phyloP scores from a whole-genome alignment of 2,888 invertebrate species.

The Drosophila sordidapex region DNA sequence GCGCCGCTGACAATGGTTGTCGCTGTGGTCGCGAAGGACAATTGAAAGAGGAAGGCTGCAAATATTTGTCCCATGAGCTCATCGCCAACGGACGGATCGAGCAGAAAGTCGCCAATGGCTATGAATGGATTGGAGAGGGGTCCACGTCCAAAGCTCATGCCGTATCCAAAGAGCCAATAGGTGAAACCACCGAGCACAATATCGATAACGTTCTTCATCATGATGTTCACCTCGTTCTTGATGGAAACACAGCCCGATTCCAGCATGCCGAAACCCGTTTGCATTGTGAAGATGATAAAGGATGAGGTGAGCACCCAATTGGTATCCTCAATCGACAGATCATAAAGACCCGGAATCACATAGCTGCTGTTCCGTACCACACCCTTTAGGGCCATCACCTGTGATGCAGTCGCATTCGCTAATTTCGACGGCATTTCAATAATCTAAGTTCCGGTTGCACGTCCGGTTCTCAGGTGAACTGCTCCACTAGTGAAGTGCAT shows the following conservation, averaged over 20 bases:
- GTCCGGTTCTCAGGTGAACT: constrained; percentile 23
- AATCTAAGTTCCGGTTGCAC: constrained; percentile 9
- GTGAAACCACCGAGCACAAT: constrained; percentile 95
- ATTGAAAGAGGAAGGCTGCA: constrained; percentile 95
- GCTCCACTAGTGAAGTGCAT: constrained; percentile 30
- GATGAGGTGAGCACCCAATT: constrained; percentile 95
- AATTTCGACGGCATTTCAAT: constrained; percentile 74
- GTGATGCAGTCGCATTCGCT: constrained; percentile 78
- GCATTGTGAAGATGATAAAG: constrained; percentile 97
- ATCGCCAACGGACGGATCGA: constrained; percentile 91
- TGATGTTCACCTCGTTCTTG: constrained; percentile 98
- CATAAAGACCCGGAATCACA: constrained; percentile 87
- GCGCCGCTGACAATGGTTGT: constrained; percentile 97
- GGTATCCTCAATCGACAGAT: constrained; percentile 91
- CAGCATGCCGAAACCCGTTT: constrained; percentile 96
- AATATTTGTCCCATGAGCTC: constrained; percentile 93
- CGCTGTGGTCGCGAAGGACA: constrained; percentile 93
- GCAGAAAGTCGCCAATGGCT: constrained; percentile 92
- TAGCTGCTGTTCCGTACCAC: constrained; percentile 83
- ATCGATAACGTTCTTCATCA: constrained; percentile 98
- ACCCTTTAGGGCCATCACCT: constrained; percentile 81
- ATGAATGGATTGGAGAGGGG: constrained; percentile 91
- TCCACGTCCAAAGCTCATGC: constrained; percentile 93
- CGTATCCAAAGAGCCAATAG: constrained; percentile 98
- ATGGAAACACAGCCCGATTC: constrained; percentile 97